Evolutionary conservation across 2,797 vertebrate genomes (phyloP), one percentile per base, ranked within the genome.

Genomic region (Brachymystax lenok): DNA sequence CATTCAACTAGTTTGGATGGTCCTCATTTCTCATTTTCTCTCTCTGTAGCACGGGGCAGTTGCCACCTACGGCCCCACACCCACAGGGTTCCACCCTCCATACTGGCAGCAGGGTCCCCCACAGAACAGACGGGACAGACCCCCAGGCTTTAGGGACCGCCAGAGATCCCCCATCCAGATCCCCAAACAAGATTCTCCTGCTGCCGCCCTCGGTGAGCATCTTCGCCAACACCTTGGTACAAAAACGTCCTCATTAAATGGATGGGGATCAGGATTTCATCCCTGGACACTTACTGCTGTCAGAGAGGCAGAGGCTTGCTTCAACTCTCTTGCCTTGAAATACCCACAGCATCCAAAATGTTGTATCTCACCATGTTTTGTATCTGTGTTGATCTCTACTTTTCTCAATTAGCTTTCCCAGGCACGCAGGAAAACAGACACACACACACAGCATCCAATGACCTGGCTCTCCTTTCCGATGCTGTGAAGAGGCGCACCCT

Each of bases 51-150:
- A 99, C 90, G 98, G 97, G 87, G 96, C 97, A 78, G 96, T 96
- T 85, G 95, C 97, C 75, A 94, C 96, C 84, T 99, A 96, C 83
- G 93, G 95, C 78, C 97, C 97, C 72, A 93, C 97, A 68, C 93
- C 96, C 80, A 80, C 96, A 79, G 95, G 95, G 83, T 98, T 98
- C 95, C 97, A 96, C 79, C 90, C 96, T 80, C 96, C 96, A 70
- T 99, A 97, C 92, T 99, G 98, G 98, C 97, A 97, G 97, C 97
- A 97, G 88, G 97, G 97, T 81, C 97, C 97, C 71, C 95, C 96
- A 87, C 97, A 97, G 85, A 98, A 95, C 87, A 95, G 98, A 90
- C 96, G 97, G 83, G 98, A 99, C 80, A 95, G 98, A 71, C 96
- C 96, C 2, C 94, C 96, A 0, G 90, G 85, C 21, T 99, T 99